Conservation (phyloP, 1,140 invertebrate species). For the Archivesica marissinica region DNA sequence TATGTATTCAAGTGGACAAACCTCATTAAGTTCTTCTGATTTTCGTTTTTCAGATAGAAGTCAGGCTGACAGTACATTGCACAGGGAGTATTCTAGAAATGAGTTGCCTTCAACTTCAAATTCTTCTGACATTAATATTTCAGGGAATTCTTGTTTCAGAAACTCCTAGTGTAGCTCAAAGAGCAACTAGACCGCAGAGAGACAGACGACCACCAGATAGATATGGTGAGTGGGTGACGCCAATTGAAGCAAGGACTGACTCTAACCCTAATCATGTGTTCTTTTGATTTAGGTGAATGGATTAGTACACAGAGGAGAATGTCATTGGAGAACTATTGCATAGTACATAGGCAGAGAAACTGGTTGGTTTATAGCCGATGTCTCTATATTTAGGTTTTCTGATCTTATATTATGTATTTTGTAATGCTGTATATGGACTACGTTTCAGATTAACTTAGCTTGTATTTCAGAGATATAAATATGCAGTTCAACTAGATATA, state of each 20-base stretch:
- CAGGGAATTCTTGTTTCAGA: background rate
- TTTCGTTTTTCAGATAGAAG: slow-evolving; percentile 1
- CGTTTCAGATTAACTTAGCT: background rate
- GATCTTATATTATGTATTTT: background rate
- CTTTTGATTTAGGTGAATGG: too few relatives aligned
- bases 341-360: background rate
- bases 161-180: background rate
- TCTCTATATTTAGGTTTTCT: background rate
- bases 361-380: background rate
- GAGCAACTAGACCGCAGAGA: background rate
- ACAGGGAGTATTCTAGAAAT: too few relatives aligned
- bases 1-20: background rate
- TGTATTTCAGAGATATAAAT: slow-evolving; percentile 1
- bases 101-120: too few relatives aligned
- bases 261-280: too few relatives aligned
- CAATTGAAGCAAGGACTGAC: too few relatives aligned
- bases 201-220: too few relatives aligned
- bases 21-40: background rate
- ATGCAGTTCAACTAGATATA: too few relatives aligned
- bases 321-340: background rate
- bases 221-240: too few relatives aligned
- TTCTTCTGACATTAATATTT: background rate
- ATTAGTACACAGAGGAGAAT: background rate
- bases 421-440: background rate
- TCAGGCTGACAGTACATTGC: background rate